A percentile compares a stretch with the other conserved stretches of the same genome.
phyloP scores from a whole-genome alignment of 2,888 invertebrate species.

The Coelopa pilipes region DNA sequence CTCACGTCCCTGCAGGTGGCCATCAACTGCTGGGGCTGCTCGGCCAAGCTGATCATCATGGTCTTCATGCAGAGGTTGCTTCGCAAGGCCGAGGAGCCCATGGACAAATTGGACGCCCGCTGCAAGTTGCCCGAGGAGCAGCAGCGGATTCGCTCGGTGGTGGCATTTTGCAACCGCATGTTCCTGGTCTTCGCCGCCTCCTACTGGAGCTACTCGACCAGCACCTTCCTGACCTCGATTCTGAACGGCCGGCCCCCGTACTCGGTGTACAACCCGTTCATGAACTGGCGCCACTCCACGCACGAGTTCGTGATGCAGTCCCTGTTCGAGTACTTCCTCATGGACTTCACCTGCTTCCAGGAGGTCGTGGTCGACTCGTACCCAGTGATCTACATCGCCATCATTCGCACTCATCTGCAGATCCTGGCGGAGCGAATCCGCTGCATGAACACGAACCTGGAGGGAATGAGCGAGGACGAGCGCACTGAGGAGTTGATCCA shows the following conservation, averaged over 20 bases:
- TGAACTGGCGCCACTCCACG: slow-evolving; percentile 51
- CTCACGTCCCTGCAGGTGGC: slow-evolving; percentile 54
- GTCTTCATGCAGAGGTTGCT: slow-evolving; percentile 46
- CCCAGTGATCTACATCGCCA: slow-evolving; percentile 50
- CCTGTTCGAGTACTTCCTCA: slow-evolving; percentile 49
- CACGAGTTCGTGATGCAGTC: slow-evolving; percentile 48
- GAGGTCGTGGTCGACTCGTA: slow-evolving; percentile 54
- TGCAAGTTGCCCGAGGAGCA: slow-evolving; percentile 46
- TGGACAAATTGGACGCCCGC: slow-evolving; percentile 52
- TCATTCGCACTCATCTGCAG: slow-evolving; percentile 51
- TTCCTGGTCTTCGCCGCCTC: slow-evolving; percentile 46
- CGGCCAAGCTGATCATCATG: slow-evolving; percentile 52
- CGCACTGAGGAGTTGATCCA: slow-evolving; percentile 47
- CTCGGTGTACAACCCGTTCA: slow-evolving; percentile 53
- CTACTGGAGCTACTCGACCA: slow-evolving; percentile 48
- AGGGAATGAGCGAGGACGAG: slow-evolving; percentile 44
- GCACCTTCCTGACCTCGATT: slow-evolving; percentile 47
- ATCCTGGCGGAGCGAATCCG: slow-evolving; percentile 22
- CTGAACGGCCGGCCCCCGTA: slow-evolving; percentile 51
- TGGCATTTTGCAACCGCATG: slow-evolving; percentile 46
- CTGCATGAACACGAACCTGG: slow-evolving; percentile 45
- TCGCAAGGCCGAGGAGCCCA: slow-evolving; percentile 44
- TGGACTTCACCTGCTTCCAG: slow-evolving; percentile 51
- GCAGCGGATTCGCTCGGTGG: slow-evolving; percentile 42
- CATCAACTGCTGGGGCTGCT: slow-evolving; percentile 52